Percentiles rank a stretch among this genome's conserved stretches.
phyloP scores from a whole-genome alignment of 1,140 invertebrate species.

The Drosophila athabasca region DNA sequence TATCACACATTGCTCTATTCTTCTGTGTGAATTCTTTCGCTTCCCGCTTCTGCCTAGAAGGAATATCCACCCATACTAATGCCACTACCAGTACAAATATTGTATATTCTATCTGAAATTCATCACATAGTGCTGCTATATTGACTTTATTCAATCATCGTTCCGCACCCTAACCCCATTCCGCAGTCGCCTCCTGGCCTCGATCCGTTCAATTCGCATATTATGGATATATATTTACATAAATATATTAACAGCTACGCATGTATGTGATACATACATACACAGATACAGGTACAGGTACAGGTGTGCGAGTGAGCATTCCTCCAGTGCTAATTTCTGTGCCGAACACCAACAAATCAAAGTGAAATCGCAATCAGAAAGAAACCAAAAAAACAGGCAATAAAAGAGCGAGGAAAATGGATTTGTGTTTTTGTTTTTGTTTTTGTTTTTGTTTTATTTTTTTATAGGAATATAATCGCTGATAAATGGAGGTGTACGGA shows the following conservation, averaged over 20 bases:
- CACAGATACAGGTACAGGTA: too few species aligned
- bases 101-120: constrained; percentile 30
- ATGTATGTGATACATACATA: not conserved
- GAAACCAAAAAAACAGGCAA: constrained; percentile 14
- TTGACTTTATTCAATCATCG: constrained; percentile 51
- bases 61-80: not conserved
- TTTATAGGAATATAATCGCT: constrained; percentile 37
- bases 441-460: constrained; percentile 4
- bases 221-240: constrained; percentile 41
- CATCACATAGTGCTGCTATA: constrained; percentile 33
- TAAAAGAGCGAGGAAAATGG: constrained; percentile 5
- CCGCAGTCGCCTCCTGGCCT: constrained; percentile 35
- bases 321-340: constrained; percentile 71
- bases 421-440: too few species aligned
- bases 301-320: constrained; percentile 18
- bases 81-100: not conserved
- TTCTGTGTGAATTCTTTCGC: not conserved
- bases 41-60: not conserved
- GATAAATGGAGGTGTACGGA: constrained; percentile 61
- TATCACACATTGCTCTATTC: too few species aligned
- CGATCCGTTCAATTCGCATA: constrained; percentile 22
- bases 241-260: constrained; percentile 2
- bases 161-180: constrained; percentile 73
- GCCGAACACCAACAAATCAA: constrained; percentile 40
- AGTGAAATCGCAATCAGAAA: constrained; percentile 68